A percentile compares a stretch with the other conserved stretches of the same genome.
These are phyloP conservation scores for Uloborus diversus DNA, from an alignment of 1,140 invertebrate genomes.

Conservation along the genomic window DNA sequence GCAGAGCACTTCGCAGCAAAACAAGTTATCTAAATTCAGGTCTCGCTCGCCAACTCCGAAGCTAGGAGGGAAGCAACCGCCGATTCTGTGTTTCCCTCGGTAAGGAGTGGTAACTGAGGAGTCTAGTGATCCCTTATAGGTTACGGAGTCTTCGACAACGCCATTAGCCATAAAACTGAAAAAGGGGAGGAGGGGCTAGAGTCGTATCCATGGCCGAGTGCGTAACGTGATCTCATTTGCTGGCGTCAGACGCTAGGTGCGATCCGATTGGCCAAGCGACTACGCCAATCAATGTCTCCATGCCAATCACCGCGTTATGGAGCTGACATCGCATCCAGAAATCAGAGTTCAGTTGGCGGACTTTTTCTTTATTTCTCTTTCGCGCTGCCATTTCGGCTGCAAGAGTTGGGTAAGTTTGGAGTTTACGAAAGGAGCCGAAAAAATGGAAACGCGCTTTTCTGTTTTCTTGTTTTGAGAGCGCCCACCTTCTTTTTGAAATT, in stretches of 20 bases:
- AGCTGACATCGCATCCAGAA: slow-evolving; percentile 28
- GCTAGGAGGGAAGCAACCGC: slow-evolving; percentile 1
- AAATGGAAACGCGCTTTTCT: too few species aligned
- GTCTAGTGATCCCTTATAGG: slow-evolving; percentile 52
- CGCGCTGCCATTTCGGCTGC: background rate
- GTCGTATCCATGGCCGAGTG: slow-evolving; percentile 47
- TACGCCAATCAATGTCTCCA: slow-evolving; percentile 53
- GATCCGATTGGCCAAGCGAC: slow-evolving; percentile 35
- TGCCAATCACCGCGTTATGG: slow-evolving; percentile 55
- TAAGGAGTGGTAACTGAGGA: slow-evolving; percentile 39
- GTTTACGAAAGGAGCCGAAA: too few species aligned
- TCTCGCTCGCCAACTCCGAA: background rate
- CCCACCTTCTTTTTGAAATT: too few species aligned
- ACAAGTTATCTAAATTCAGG: slow-evolving; percentile 37
- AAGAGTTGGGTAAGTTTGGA: too few species aligned
- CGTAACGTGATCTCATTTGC: slow-evolving; percentile 56
- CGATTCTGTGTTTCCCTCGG: slow-evolving; percentile 25
- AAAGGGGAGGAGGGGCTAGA: slow-evolving; percentile 19
- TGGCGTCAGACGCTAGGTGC: slow-evolving; percentile 36
- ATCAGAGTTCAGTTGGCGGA: slow-evolving; percentile 3
- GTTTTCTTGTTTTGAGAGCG: too few species aligned
- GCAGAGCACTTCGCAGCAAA: background rate
- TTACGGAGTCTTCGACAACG: slow-evolving; percentile 25
- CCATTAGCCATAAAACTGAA: slow-evolving; percentile 40
- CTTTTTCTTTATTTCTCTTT: slow-evolving; percentile 3